Evolutionary conservation across 2,113 vertebrate genomes (phyloP), one percentile per base, ranked within the genome.

Genomic region (Platysternon megacephalum): DNA sequence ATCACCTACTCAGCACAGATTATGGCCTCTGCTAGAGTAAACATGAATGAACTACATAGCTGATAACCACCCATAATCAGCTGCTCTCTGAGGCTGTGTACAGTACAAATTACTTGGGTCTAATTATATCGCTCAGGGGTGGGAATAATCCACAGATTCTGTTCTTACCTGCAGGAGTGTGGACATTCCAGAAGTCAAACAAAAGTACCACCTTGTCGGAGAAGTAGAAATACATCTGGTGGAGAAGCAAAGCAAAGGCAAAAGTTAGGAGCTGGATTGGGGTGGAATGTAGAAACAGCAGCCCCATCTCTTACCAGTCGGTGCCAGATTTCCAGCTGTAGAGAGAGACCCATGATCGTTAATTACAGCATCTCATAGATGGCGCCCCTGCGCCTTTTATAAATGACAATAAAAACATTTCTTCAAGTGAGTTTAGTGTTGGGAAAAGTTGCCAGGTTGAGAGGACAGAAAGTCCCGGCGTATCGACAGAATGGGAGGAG

Each of bases 151-250:
- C 65, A 72, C n/a, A 39, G 52, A 29, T 48, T 58, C 51, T 76
- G 78, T 53, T 87, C 96, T 92, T 98, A 99, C 99, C 99, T 98
- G 97, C 86, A 39, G 99, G 98, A 7, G 97, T 98, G 86, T 98
- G 98, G n/a, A 99, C 98, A 4, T 97, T 98, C 99, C 99, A 99
- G 98, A 99, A 99, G 95, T 99, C 98, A 98, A 99, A 99, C 7
- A 99, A 98, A 96, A 99, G 98, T 19, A 98, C 99, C 21, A 97
- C 99, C 0, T 97, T 97, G 97, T 98, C 98, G 0, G 99, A 99
- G 88, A 98, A 98, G 84, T 98, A 97, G 86, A 99, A 99, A 65
- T 98, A 97, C 99, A 99, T 99, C 99, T 99, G 98, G 65, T 97
- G 94, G 48, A 97, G 80, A 96, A 42, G 32, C 79, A 61, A 52